phyloP scores from a whole-genome alignment of 2,888 invertebrate species.

The Ormyrus rosae region DNA sequence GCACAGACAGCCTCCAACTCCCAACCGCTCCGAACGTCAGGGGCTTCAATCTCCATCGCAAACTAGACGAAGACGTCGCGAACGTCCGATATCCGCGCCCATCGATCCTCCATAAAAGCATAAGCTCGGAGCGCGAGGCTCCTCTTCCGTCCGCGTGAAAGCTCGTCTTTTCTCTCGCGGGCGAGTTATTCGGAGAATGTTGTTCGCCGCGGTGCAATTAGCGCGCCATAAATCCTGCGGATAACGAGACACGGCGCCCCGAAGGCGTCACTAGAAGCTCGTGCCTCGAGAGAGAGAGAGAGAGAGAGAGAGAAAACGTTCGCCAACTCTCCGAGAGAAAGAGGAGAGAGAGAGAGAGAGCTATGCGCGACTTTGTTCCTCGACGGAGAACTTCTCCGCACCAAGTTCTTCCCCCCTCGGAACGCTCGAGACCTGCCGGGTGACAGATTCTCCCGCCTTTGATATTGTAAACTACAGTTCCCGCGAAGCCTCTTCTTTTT shows the following conservation, averaged over 20 bases:
- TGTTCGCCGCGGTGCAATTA: constrained; percentile 72
- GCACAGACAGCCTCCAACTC: too few species aligned
- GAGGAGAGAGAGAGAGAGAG: constrained; percentile 19
- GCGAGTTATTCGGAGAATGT: constrained; percentile 66
- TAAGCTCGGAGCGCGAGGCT: not conserved
- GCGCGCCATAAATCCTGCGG: constrained; percentile 73
- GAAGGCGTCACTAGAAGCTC: constrained; percentile 69
- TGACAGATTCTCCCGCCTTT: constrained; percentile 55
- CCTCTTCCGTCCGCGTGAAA: not conserved
- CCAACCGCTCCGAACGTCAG: too few species aligned
- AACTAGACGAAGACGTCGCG: not conserved
- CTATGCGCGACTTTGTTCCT: constrained; percentile 59
- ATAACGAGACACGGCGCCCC: constrained; percentile 75
- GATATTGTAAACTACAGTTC: too few species aligned
- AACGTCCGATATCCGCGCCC: constrained; percentile 2
- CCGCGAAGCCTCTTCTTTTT: too few species aligned
- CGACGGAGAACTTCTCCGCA: constrained; percentile 60
- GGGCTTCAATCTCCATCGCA: too few species aligned
- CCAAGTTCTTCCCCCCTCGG: constrained; percentile 58
- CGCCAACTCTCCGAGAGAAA: constrained; percentile 58
- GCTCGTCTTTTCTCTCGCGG: constrained; percentile 37
- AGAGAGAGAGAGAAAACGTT: constrained; percentile 36
- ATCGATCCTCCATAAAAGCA: constrained; percentile 3
- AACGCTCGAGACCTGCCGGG: constrained; percentile 46
- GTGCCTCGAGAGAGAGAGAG: constrained; percentile 6